These are phyloP conservation scores for Magallana angulata DNA, from an alignment of 1,140 invertebrate species.

Conservation along the genomic window DNA sequence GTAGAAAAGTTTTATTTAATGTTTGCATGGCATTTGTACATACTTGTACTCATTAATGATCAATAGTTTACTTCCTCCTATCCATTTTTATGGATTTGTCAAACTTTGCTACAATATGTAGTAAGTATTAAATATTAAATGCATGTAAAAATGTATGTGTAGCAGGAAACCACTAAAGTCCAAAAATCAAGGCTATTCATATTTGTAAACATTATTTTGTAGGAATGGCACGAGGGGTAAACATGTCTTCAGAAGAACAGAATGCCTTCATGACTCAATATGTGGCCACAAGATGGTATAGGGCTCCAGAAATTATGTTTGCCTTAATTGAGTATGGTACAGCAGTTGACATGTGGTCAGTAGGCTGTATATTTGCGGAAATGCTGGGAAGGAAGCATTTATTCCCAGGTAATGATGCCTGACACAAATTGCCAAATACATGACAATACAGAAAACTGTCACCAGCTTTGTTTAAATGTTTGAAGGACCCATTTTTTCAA, in stretches of 20 bases:
- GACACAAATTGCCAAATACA: too few species aligned
- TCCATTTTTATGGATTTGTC: too few species aligned
- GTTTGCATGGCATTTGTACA: background rate
- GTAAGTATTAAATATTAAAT: too few species aligned
- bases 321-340: constrained; percentile 73
- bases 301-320: constrained; percentile 78
- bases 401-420: constrained; percentile 73
- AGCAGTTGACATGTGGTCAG: constrained; percentile 79
- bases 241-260: constrained; percentile 66
- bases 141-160: too few species aligned
- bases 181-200: too few species aligned
- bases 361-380: constrained; percentile 80
- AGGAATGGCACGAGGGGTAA: constrained; percentile 79
- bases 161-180: too few species aligned
- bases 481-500: too few species aligned
- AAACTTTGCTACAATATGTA: too few species aligned
- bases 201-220: constrained; percentile 1
- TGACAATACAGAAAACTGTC: too few species aligned
- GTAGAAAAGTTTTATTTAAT: constrained; percentile 45
- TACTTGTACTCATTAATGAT: background rate
- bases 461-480: too few species aligned
- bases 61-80: too few species aligned
- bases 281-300: constrained; percentile 79
- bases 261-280: constrained; percentile 78
- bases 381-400: constrained; percentile 78